phyloP scores from a whole-genome alignment of 2,888 invertebrate genomes.

The Acronicta alni region DNA sequence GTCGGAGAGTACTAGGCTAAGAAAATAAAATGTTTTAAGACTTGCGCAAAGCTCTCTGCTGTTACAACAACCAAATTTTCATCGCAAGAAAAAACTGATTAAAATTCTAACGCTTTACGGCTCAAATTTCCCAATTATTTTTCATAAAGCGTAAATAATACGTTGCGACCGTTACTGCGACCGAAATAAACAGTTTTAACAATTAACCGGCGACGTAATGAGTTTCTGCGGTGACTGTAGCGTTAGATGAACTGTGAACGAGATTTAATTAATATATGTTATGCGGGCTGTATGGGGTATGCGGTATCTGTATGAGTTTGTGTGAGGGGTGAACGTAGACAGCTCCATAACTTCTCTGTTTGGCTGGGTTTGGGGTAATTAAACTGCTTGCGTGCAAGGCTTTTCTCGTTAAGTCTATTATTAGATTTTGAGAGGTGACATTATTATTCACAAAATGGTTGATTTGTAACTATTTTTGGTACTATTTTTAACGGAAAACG shows the following conservation, averaged over 20 bases:
- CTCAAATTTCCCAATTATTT: slow-evolving; percentile 43
- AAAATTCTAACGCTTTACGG: not conserved
- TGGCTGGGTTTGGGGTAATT: not conserved
- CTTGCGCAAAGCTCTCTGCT: too few species aligned
- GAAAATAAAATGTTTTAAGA: too few species aligned
- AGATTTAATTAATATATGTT: slow-evolving; percentile 52
- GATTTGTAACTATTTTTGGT: too few species aligned
- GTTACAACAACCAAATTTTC: not conserved
- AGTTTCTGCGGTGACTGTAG: slow-evolving; percentile 38
- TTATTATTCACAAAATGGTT: too few species aligned
- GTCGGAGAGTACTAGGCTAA: too few species aligned
- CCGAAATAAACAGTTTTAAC: slow-evolving; percentile 51
- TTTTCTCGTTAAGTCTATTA: too few species aligned
- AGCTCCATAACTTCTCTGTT: slow-evolving; percentile 8
- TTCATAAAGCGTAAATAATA: slow-evolving; percentile 27
- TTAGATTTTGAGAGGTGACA: too few species aligned
- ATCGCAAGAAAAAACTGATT: not conserved
- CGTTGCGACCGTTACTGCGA: slow-evolving; percentile 11
- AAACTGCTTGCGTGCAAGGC: not conserved
- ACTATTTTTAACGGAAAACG: too few species aligned
- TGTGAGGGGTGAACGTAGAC: slow-evolving; percentile 5
- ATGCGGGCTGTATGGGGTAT: slow-evolving; percentile 17
- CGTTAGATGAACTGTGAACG: slow-evolving; percentile 51
- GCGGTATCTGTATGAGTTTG: slow-evolving; percentile 10
- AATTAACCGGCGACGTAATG: slow-evolving; percentile 42